Conservation (phyloP, 2,888 invertebrate species). For the Scaptomyza polygonia region DNA sequence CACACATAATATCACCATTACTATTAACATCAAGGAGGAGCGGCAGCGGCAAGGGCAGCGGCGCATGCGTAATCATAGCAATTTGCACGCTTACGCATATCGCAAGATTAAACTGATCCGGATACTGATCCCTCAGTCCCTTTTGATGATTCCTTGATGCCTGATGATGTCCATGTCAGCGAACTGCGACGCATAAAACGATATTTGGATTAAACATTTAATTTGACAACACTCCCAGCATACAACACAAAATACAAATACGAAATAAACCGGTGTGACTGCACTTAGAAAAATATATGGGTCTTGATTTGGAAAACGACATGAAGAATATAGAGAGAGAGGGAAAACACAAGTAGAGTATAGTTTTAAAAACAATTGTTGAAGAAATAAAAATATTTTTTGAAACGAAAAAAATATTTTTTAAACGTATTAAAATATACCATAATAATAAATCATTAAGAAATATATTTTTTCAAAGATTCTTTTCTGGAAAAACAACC, state of each 20-base stretch:
- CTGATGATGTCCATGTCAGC: slow-evolving; percentile 25
- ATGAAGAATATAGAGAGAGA: no score
- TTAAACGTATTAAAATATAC: no score
- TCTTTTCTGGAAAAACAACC: no score
- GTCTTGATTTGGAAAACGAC: no score
- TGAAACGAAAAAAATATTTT: no score
- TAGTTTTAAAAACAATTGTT: no score
- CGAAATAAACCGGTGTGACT: slow-evolving; percentile 58
- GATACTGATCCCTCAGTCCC: slow-evolving; percentile 64
- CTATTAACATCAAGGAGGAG: not conserved
- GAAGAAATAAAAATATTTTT: no score
- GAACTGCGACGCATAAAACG: slow-evolving; percentile 61
- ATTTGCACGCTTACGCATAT: slow-evolving; percentile 81
- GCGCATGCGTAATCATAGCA: slow-evolving; percentile 71
- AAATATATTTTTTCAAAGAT: no score
- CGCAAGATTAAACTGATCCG: slow-evolving; percentile 83
- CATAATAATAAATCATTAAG: no score
- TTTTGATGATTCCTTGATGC: slow-evolving; percentile 67
- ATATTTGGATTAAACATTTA: slow-evolving; percentile 78
- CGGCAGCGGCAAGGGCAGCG: slow-evolving; percentile 10
- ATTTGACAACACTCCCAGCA: slow-evolving; percentile 61
- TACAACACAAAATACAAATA: slow-evolving; percentile 2
- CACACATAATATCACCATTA: slow-evolving; percentile 11
- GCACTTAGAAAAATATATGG: not conserved
- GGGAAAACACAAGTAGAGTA: no score